Conservation (phyloP, 2,888 invertebrate species). For the Lamellibrachia columna region DNA sequence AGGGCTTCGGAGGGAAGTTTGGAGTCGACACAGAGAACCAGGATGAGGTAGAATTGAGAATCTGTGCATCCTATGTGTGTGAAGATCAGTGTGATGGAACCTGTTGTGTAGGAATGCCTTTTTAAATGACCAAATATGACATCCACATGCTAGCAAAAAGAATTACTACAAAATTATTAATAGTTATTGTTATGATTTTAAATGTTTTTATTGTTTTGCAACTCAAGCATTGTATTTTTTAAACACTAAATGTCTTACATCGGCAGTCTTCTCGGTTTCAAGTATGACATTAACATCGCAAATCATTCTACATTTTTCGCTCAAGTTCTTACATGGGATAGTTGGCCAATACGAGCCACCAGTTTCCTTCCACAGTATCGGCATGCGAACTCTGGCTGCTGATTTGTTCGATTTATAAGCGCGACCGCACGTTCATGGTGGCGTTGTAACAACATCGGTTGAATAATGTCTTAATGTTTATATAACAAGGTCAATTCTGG, state of each 20-base stretch:
- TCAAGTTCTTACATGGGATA: too few species aligned
- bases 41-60: constrained; percentile 30
- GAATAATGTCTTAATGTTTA: background rate
- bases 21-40: constrained; percentile 62
- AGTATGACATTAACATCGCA: too few species aligned
- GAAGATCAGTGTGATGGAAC: background rate
- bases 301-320: too few species aligned
- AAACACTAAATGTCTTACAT: too few species aligned
- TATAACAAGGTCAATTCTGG: background rate
- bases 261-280: too few species aligned
- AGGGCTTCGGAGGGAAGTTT: constrained; percentile 66
- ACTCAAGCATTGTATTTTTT: too few species aligned
- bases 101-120: background rate
- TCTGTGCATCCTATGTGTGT: background rate
- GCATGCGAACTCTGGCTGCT: too few species aligned
- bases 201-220: too few species aligned
- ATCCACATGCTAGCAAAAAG: background rate
- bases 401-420: too few species aligned
- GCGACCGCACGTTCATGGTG: too few species aligned
- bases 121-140: background rate
- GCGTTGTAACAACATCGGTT: background rate
- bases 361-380: too few species aligned
- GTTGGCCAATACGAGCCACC: too few species aligned
- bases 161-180: background rate
- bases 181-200: background rate